These are phyloP conservation scores for Lottia gigantea DNA, from an alignment of 2,888 invertebrate species.

Conservation along the genomic window DNA sequence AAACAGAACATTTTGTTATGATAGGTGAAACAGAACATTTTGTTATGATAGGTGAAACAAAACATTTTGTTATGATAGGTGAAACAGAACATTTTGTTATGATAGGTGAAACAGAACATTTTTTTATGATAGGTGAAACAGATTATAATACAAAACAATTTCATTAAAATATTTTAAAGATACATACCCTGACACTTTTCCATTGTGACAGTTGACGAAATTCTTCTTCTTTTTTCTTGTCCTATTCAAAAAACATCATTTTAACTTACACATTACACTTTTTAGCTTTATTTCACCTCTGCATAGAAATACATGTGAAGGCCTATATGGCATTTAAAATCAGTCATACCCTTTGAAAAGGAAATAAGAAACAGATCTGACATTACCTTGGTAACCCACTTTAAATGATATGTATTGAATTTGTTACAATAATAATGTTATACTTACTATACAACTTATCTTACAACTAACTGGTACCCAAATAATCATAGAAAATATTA, in stretches of 20 bases:
- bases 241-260: constrained; percentile 40
- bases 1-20: not conserved
- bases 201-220: constrained; percentile 35
- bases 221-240: constrained; percentile 41
- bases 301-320: no score
- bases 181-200: constrained; percentile 41
- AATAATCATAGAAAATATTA: constrained; percentile 83
- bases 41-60: not conserved
- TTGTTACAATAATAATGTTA: not conserved
- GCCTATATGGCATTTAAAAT: no score
- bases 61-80: not conserved
- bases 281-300: not conserved
- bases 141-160: not conserved
- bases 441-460: constrained; percentile 76
- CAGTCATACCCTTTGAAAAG: no score
- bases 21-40: no score
- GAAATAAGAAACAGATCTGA: no score
- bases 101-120: not conserved
- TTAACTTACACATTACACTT: not conserved
- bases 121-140: no score
- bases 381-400: no score
- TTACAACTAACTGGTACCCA: constrained; percentile 96
- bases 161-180: not conserved
- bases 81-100: not conserved
- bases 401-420: not conserved